phyloP scores from a whole-genome alignment of 1,140 invertebrate species.

The Teleopsis dalmanni region DNA sequence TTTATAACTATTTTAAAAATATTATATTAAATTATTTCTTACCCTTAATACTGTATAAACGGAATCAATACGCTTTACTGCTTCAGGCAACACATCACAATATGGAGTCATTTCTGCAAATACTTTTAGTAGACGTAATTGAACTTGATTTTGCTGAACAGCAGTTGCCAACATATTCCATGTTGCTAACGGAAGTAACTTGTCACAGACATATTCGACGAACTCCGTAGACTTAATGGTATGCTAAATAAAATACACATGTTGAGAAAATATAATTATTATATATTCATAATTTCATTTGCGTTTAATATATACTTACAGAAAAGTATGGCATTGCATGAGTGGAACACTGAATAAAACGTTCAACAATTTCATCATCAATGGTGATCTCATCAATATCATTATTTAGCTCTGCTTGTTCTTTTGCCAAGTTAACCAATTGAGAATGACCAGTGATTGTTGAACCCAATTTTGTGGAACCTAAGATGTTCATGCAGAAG shows the following conservation, averaged over 20 bases:
- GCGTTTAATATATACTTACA: slow-evolving; percentile 53
- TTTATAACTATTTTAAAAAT: no score
- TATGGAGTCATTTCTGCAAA: slow-evolving; percentile 77
- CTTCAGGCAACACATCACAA: slow-evolving; percentile 67
- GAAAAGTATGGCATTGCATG: slow-evolving; percentile 80
- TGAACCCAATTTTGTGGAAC: slow-evolving; percentile 69
- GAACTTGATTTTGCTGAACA: slow-evolving; percentile 60
- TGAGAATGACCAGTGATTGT: slow-evolving; percentile 78
- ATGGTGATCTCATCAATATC: slow-evolving; percentile 71
- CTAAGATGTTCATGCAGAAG: slow-evolving; percentile 77
- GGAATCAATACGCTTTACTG: slow-evolving; percentile 63
- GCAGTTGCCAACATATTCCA: slow-evolving; percentile 52
- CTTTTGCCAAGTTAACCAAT: slow-evolving; percentile 73
- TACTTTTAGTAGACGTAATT: slow-evolving; percentile 77
- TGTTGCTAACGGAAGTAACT: slow-evolving; percentile 62
- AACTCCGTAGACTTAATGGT: slow-evolving; percentile 83
- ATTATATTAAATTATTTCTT: slow-evolving; percentile 38
- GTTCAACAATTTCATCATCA: slow-evolving; percentile 67
- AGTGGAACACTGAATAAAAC: slow-evolving; percentile 76
- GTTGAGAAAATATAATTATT: slow-evolving; percentile 22
- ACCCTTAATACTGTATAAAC: slow-evolving; percentile 75
- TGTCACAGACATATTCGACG: slow-evolving; percentile 77
- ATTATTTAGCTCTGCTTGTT: slow-evolving; percentile 69
- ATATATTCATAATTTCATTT: slow-evolving; percentile 7
- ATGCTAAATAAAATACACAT: slow-evolving; percentile 59